Conservation (phyloP, 1,140 invertebrate genomes). For the Musca domestica region DNA sequence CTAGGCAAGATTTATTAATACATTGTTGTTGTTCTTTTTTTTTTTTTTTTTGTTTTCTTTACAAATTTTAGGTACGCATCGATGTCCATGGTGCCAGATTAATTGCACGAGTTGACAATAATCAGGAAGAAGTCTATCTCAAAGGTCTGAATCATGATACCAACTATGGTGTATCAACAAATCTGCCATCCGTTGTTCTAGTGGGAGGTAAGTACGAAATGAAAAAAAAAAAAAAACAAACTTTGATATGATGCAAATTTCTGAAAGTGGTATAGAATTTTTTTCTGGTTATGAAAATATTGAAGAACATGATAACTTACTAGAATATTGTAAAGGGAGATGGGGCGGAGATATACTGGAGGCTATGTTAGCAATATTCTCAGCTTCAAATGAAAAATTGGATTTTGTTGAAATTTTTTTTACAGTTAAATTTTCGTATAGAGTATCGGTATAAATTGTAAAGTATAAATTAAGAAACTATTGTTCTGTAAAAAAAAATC, state of each 20-base stretch:
- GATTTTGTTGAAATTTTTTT: too few relatives aligned
- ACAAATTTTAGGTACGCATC: slow-evolving; percentile 63
- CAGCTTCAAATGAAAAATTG: too few relatives aligned
- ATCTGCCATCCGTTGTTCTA: slow-evolving; percentile 80
- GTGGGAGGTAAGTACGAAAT: slow-evolving; percentile 78
- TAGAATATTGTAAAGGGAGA: too few relatives aligned
- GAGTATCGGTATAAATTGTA: too few relatives aligned
- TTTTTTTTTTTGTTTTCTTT: background rate
- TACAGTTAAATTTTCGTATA: too few relatives aligned
- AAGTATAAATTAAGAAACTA: too few relatives aligned
- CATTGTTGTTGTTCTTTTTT: slow-evolving; percentile 7
- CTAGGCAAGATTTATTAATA: slow-evolving; percentile 6
- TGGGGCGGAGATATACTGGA: too few relatives aligned
- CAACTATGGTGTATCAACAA: slow-evolving; percentile 79
- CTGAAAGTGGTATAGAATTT: background rate
- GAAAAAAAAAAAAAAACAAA: background rate
- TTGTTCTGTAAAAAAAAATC: too few relatives aligned
- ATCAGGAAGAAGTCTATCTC: slow-evolving; percentile 73
- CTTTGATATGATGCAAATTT: background rate
- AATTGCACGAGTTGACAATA: slow-evolving; percentile 78
- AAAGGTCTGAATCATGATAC: slow-evolving; percentile 76
- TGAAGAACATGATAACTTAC: too few relatives aligned
- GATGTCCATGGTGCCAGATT: slow-evolving; percentile 78
- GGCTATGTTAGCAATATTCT: too few relatives aligned
- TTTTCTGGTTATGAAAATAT: background rate